Base-by-base conservation (phyloP, 2,113 vertebrate species). In the Anolis carolinensis region DNA sequence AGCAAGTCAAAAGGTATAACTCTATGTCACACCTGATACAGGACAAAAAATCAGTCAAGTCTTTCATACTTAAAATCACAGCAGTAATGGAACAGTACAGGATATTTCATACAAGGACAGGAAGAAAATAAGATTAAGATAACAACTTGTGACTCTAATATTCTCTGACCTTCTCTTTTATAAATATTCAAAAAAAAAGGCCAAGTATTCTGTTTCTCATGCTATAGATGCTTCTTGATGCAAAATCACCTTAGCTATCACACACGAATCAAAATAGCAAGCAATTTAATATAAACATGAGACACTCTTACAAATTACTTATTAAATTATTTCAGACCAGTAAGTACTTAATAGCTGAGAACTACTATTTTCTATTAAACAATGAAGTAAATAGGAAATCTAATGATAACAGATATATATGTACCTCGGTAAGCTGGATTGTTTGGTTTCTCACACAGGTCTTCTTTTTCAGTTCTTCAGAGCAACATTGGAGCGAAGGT, bases 401-500 rank as follows among this genome's bases (percentile, higher is more conserved):
- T 50, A 76, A 14, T 1, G 82, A 20, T 50, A 30, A 18, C 0
- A 63, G 25, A 83, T 62, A 25, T 0, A 85, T 94, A 27, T 44
- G 2, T 95, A 97, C 96, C 96, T 96, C 95, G 90, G 84, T 88
- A 92, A 89, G 91, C 70, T 82, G 87, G 84, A 71, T 81, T 65
- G 85, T 92, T 88, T 90, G 39, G 79, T 67, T 90, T 34, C 83
- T 87, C 83, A 91, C 75, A 87, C 79, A 63, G 88, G 78, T 86
- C 90, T 0, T 36, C 65, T 10, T 30, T 68, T 68, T 30, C 89
- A 0, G 27, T 90, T 93, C 90, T 93, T 96, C 93, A 96, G 90
- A 93, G 90, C 91, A 90, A 93, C 96, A 97, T 95, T 92, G 93
- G 93, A 76, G 83, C 89, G 90, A 86, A 92, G 87, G 88, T 71